A percentile compares a stretch with the other conserved stretches of the same genome.
phyloP scores from a whole-genome alignment of 2,113 vertebrate genomes.

The Spea multiplicata region DNA sequence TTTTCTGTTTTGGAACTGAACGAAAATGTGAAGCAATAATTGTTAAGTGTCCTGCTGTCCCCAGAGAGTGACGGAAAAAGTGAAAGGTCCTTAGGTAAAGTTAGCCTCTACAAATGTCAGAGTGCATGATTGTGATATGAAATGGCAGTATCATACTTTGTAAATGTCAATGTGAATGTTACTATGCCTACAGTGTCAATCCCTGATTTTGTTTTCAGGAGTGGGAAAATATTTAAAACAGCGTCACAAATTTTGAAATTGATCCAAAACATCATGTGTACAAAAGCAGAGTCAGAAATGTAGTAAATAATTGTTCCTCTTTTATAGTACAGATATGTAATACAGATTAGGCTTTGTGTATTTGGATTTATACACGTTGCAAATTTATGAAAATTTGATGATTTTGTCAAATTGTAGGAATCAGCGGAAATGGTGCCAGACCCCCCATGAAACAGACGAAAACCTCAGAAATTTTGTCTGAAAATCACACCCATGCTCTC shows the following conservation, averaged over 20 bases:
- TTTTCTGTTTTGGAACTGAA: no score
- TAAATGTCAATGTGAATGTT: conserved; percentile 1
- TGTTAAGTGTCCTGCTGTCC: background rate
- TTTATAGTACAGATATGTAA: no score
- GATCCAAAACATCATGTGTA: background rate
- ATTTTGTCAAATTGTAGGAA: no score
- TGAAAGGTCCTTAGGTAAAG: background rate
- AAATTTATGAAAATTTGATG: no score
- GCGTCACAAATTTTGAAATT: background rate
- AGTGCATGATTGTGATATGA: background rate
- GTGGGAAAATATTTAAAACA: background rate
- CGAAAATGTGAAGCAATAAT: no score
- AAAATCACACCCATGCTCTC: no score
- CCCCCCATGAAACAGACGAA: no score
- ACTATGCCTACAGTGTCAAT: conserved; percentile 1
- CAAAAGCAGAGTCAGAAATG: background rate
- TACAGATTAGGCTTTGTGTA: no score
- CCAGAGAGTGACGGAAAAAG: background rate
- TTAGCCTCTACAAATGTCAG: background rate
- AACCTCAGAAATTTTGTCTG: no score
- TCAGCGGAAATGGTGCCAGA: no score
- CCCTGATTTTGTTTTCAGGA: background rate
- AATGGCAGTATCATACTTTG: background rate
- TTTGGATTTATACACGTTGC: no score
- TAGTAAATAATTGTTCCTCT: no score